Conservation (phyloP, 2,113 vertebrate genomes). For the Rallus limicola region DNA sequence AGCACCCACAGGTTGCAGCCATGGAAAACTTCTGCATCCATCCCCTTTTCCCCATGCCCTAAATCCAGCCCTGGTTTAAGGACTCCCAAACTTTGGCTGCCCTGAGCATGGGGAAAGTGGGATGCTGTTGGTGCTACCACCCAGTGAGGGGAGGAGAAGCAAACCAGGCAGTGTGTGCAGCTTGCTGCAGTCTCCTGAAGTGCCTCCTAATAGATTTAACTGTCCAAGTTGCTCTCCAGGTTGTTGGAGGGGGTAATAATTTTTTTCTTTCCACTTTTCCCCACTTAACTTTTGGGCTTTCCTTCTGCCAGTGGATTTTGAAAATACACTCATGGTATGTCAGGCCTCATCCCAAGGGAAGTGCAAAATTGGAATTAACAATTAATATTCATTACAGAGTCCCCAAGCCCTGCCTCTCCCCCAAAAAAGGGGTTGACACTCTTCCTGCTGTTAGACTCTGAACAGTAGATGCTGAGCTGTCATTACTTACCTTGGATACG, state of each 20-base stretch:
- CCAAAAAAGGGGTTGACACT: neutral
- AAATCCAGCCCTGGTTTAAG: neutral
- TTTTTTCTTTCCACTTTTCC: neutral
- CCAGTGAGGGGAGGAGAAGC: neutral
- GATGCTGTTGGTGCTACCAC: accelerated
- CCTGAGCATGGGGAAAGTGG: neutral
- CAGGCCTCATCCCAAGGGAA: neutral
- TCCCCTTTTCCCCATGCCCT: neutral
- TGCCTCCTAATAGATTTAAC: neutral
- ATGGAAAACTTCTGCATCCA: neutral
- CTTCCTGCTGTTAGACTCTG: neutral
- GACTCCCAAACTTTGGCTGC: neutral
- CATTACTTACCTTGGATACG: neutral
- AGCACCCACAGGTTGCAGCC: neutral
- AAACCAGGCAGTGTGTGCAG: neutral
- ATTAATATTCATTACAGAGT: neutral
- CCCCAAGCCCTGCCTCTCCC: neutral
- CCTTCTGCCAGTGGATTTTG: neutral
- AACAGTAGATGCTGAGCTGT: neutral
- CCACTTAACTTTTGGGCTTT: neutral
- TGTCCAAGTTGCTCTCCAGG: neutral
- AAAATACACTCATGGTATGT: neutral
- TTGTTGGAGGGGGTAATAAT: neutral
- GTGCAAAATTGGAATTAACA: neutral
- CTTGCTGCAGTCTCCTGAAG: neutral